Evolutionary conservation across 2,888 invertebrate genomes (phyloP).

Genomic region (Apantesis nais): DNA sequence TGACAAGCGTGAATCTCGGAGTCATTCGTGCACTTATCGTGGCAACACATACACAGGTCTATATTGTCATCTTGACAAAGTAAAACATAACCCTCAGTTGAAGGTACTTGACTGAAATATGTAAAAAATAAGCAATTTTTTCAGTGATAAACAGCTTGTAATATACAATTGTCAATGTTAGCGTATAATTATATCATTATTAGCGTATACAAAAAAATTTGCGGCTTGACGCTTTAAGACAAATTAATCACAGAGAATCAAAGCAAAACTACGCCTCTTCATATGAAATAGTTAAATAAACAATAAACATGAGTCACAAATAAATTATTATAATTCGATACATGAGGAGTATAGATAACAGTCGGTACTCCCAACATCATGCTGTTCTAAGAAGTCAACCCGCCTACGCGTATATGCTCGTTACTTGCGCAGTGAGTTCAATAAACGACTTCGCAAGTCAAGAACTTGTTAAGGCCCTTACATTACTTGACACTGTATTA

Average conservation of each 20-base stretch:
- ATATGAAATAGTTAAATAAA: slow-evolving; percentile 3
- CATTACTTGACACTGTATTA: slow-evolving; percentile 11
- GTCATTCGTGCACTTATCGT: too few relatives aligned
- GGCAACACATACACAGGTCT: too few relatives aligned
- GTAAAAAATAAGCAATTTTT: too few relatives aligned
- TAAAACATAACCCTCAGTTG: background rate
- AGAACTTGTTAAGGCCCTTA: slow-evolving; percentile 19
- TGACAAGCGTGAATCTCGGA: too few relatives aligned
- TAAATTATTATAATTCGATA: slow-evolving; percentile 17
- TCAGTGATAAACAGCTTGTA: too few relatives aligned
- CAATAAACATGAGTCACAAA: slow-evolving; percentile 14
- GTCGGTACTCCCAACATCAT: slow-evolving; percentile 14
- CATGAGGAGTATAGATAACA: slow-evolving; percentile 11
- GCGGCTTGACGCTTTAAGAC: background rate
- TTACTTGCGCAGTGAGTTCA: slow-evolving; percentile 31
- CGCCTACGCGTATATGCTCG: slow-evolving; percentile 35
- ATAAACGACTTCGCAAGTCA: slow-evolving; percentile 44
- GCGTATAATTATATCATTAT: too few relatives aligned
- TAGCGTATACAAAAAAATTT: too few relatives aligned
- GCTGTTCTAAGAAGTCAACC: slow-evolving; percentile 27
- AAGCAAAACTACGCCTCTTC: background rate
- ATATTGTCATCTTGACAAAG: too few relatives aligned
- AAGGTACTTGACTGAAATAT: too few relatives aligned
- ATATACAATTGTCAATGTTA: too few relatives aligned
- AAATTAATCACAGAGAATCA: background rate